phyloP scores from a whole-genome alignment of 2,797 vertebrate species.

The Labeo calbasu region DNA sequence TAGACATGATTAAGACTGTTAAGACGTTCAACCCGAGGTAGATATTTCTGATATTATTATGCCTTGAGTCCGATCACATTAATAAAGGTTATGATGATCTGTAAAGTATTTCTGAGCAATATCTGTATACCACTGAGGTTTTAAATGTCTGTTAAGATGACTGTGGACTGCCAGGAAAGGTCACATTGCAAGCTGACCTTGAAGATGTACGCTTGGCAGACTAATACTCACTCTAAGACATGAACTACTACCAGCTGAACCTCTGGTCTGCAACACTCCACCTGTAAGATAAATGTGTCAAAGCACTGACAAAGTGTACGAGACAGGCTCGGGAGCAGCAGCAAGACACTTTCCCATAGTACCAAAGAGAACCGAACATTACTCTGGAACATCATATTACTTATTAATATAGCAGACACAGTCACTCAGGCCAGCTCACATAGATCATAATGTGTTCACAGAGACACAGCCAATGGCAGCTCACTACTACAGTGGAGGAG shows the following conservation, averaged over 20 bases:
- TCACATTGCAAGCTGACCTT: constrained; percentile 24
- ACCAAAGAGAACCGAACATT: constrained; percentile 64
- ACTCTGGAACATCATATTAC: constrained; percentile 43
- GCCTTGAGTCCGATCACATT: background rate
- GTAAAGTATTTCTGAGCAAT: constrained; percentile 1
- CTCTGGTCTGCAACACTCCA: background rate
- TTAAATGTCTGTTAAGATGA: background rate
- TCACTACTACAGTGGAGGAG: constrained; percentile 56
- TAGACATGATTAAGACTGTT: background rate
- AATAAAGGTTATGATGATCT: background rate
- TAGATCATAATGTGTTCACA: constrained; percentile 54
- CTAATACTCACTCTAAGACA: background rate
- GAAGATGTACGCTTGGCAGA: constrained; percentile 7
- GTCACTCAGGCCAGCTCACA: constrained; percentile 62
- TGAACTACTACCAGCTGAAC: constrained; percentile 1
- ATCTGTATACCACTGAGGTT: background rate
- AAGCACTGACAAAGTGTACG: constrained; percentile 61
- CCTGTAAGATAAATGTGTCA: constrained; percentile 60
- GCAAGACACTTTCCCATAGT: constrained; percentile 69
- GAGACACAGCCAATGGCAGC: constrained; percentile 1
- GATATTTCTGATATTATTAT: background rate
- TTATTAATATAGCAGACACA: constrained; percentile 67
- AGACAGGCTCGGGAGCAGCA: constrained; percentile 34
- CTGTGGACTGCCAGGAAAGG: constrained; percentile 22
- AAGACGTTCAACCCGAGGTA: background rate